These are phyloP conservation scores for Drosophila longiperda DNA, from an alignment of 2,888 invertebrate species.

Conservation along the genomic window DNA sequence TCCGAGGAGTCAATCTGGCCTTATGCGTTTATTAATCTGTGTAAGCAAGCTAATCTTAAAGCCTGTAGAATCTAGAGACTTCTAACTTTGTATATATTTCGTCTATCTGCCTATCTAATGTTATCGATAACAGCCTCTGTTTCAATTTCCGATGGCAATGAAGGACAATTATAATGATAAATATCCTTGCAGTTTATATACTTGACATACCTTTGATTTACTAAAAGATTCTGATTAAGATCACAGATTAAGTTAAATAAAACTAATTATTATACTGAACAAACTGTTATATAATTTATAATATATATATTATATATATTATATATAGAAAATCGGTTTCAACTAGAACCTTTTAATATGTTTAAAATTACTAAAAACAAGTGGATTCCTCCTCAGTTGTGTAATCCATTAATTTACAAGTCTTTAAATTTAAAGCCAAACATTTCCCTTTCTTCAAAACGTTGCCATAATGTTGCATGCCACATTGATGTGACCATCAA, in stretches of 20 bases:
- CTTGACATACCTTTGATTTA: not conserved
- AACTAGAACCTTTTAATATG: not conserved
- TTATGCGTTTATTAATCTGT: not conserved
- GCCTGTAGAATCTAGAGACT: not conserved
- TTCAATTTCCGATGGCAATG: not conserved
- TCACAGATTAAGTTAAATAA: not conserved
- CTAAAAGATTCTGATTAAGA: not conserved
- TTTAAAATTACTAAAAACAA: not conserved
- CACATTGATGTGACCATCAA: conserved; percentile 25
- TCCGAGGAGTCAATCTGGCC: not conserved
- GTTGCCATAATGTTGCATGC: conserved; percentile 29
- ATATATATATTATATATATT: too few species aligned
- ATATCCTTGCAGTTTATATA: not conserved
- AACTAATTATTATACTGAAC: not conserved
- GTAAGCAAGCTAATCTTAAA: not conserved
- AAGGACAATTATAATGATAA: not conserved
- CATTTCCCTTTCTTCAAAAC: conserved; percentile 5
- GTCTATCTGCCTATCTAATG: not conserved
- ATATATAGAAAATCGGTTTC: too few species aligned
- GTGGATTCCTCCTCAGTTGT: not conserved
- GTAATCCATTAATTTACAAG: not conserved
- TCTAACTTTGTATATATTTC: not conserved
- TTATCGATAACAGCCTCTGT: not conserved
- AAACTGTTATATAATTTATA: not conserved
- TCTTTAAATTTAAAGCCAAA: not conserved